Percentiles rank a stretch among this genome's conserved stretches.
These are phyloP conservation scores for Drosophila arizonae DNA, from an alignment of 1,140 invertebrate genomes.

Conservation along the genomic window DNA sequence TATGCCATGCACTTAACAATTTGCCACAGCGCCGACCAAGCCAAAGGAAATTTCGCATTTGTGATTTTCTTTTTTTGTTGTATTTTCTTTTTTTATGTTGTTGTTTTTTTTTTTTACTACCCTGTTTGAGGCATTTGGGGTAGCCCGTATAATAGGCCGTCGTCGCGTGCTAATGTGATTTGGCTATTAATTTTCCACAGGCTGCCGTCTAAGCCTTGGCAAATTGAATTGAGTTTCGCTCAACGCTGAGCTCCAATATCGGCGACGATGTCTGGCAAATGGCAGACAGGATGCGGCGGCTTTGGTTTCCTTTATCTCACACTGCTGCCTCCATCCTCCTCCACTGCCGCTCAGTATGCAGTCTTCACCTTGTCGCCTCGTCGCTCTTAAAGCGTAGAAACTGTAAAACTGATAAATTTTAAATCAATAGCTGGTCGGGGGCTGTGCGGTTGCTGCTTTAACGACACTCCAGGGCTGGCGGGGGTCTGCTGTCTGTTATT, in stretches of 20 bases:
- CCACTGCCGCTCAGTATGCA: neutral
- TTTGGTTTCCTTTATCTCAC: conserved; percentile 39
- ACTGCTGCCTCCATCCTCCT: neutral
- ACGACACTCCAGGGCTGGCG: conserved; percentile 30
- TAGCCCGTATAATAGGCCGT: conserved; percentile 46
- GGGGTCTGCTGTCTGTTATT: conserved; percentile 1
- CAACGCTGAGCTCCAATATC: conserved; percentile 17
- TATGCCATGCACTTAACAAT: conserved; percentile 51
- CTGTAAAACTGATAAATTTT: conserved; percentile 55
- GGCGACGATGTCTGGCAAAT: conserved; percentile 17
- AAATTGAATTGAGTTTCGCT: conserved; percentile 59
- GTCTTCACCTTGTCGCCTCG: conserved; percentile 28
- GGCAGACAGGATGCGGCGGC: conserved; percentile 37
- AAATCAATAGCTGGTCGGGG: conserved; percentile 46
- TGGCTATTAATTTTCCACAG: conserved; percentile 61
- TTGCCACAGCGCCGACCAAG: conserved; percentile 51
- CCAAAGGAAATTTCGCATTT: conserved; percentile 52
- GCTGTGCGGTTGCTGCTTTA: conserved; percentile 20
- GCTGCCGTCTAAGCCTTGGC: conserved; percentile 44
- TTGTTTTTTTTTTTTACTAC: conserved; percentile 22
- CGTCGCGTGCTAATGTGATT: conserved; percentile 64
- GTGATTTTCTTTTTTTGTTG: conserved; percentile 37
- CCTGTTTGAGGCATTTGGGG: conserved; percentile 3
- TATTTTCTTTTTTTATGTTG: conserved; percentile 1
- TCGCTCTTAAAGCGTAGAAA: conserved; percentile 26